Base-by-base conservation (phyloP, 2,888 invertebrate species). In the Drosophila neotestacea region DNA sequence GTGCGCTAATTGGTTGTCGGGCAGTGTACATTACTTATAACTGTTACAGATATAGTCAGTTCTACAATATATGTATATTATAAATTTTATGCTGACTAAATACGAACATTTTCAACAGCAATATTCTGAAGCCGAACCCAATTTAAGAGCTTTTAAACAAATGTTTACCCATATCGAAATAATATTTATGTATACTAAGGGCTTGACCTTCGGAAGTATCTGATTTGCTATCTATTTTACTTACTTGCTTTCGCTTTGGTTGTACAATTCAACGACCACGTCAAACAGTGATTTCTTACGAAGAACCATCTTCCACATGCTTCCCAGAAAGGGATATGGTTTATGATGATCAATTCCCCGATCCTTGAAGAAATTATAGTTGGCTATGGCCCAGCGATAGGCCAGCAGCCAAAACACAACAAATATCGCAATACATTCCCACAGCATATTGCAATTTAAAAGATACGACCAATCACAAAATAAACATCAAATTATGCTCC, bases 341-440 rank as follows among this genome's bases (percentile, higher is more conserved):
- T 54, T 66, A 22, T 66, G 30, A 30, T 68, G 73, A 0, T 80
- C 79, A 11, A 91, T 70, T 9, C 88, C 86, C 0, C 74, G 80
- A 1, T 90, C 77, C 55, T 85, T 64, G 55, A 90, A 91, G 50
- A 67, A 86, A 47, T 85, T 75, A 72, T 81, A 79, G 13, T 76
- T 79, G n/a, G 71, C 51, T 5, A 74, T 79, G 16, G 79, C 61
- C 90, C 90, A 91, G 34, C 85, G 88, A 63, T 91, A 91, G 48
- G 70, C 71, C 51, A 88, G 51, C 60, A 79, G 2, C 22, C 22
- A 22, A 32, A 32, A 55, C 22, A 85, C 52, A 11, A 56, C 46
- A 6, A 56, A 30, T 0, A 70, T 11, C 6, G 76, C 70, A 11
- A 73, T 34, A 7, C 56, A 32, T n/a, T 76, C 76, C 4, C 55